phyloP scores from a whole-genome alignment of 2,113 vertebrate species.

The Hypocryptadius cinnamomeus region DNA sequence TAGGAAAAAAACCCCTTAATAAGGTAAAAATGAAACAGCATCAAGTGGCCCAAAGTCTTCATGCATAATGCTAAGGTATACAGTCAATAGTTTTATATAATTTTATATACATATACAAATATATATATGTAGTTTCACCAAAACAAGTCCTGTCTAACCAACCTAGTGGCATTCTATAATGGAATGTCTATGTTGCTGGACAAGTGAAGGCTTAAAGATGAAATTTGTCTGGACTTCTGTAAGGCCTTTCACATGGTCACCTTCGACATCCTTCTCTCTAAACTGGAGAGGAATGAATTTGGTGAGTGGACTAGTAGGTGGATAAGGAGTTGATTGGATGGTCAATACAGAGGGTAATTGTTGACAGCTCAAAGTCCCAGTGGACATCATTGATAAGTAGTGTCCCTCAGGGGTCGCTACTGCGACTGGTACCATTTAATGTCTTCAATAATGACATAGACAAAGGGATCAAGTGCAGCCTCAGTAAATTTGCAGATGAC shows the following conservation, averaged over 20 bases:
- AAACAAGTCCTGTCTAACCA: neutral
- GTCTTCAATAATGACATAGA: neutral
- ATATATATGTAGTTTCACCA: neutral
- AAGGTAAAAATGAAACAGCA: neutral
- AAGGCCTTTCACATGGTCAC: neutral
- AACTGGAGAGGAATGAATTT: neutral
- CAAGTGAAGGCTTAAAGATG: neutral
- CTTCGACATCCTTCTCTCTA: neutral
- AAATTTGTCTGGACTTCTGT: neutral
- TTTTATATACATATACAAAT: neutral
- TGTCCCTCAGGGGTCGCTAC: neutral
- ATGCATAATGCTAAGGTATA: neutral
- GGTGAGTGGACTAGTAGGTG: neutral
- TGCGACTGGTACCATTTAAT: fast-evolving
- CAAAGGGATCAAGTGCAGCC: neutral
- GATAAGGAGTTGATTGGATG: neutral
- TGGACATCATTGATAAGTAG: too few relatives aligned
- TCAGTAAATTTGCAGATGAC: neutral
- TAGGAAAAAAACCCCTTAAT: neutral
- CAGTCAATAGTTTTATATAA: neutral
- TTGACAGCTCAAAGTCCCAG: neutral
- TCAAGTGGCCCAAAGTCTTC: neutral
- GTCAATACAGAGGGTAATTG: neutral
- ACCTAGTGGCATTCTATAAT: neutral
- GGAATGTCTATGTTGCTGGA: neutral